Conservation (phyloP, 2,797 vertebrate genomes). For the Dendrocincla fuliginosa region DNA sequence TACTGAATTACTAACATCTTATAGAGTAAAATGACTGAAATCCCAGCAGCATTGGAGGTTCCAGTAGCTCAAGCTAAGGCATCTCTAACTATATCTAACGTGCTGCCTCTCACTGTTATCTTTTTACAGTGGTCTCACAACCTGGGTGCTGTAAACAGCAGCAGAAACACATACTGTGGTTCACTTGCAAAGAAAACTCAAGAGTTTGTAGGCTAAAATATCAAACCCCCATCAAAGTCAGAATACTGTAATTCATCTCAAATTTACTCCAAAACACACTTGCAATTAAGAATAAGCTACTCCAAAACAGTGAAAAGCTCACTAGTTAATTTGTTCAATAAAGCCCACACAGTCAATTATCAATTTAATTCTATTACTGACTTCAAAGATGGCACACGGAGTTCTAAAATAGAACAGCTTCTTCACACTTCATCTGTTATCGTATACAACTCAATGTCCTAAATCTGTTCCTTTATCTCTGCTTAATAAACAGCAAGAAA, state of each 20-base stretch:
- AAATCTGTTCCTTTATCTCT: neutral
- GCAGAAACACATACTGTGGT: neutral
- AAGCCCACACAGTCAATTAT: neutral
- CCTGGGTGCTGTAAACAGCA: neutral
- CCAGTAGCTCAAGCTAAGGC: neutral
- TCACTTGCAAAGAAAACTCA: neutral
- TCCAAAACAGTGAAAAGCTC: neutral
- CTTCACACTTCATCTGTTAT: conserved; percentile 19
- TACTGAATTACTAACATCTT: neutral
- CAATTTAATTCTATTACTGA: conserved; percentile 7
- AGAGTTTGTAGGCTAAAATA: neutral
- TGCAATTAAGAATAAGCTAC: neutral
- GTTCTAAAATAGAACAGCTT: conserved; percentile 19
- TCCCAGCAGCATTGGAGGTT: neutral
- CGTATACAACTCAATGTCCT: neutral
- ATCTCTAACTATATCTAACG: neutral
- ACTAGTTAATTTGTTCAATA: neutral
- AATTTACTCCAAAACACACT: neutral
- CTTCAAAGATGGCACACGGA: neutral
- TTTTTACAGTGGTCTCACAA: neutral
- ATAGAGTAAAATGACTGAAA: neutral
- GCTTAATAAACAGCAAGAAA: neutral
- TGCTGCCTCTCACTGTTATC: neutral
- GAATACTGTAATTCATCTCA: neutral
- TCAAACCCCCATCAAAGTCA: neutral